phyloP scores from a whole-genome alignment of 2,113 vertebrate species.

The Onychorhynchus coronatus region DNA sequence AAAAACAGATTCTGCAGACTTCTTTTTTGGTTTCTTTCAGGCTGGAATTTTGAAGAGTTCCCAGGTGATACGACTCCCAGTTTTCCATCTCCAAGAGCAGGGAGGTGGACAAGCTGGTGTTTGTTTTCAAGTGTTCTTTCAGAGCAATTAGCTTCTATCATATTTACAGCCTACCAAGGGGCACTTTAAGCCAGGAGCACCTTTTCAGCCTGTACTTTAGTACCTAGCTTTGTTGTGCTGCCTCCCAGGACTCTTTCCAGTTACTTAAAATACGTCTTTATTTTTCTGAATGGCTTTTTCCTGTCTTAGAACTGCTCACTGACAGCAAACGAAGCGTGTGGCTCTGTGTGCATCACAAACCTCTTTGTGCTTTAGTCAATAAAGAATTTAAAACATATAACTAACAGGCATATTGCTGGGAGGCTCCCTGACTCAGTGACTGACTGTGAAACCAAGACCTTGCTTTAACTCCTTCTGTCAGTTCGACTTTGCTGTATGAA shows the following conservation, averaged over 20 bases:
- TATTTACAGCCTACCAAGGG: background rate
- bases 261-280: background rate
- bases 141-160: background rate
- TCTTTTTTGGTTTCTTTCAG: background rate
- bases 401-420: background rate
- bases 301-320: background rate
- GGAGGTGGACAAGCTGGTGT: background rate
- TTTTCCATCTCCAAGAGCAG: background rate
- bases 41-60: background rate
- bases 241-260: background rate
- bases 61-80: background rate
- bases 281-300: slow-evolving; percentile 7
- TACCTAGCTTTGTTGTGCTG: background rate
- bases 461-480: slow-evolving; percentile 27
- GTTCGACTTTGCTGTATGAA: slow-evolving; percentile 41
- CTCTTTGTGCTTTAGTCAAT: background rate
- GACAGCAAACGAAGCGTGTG: background rate
- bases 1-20: background rate
- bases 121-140: background rate
- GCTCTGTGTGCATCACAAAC: background rate
- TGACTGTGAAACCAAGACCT: slow-evolving; percentile 7
- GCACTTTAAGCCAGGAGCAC: background rate
- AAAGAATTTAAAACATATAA: background rate
- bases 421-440: background rate
- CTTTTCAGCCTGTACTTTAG: background rate